Evolutionary conservation across 2,797 vertebrate genomes (phyloP).

Genomic region (Aplochiton taeniatus): DNA sequence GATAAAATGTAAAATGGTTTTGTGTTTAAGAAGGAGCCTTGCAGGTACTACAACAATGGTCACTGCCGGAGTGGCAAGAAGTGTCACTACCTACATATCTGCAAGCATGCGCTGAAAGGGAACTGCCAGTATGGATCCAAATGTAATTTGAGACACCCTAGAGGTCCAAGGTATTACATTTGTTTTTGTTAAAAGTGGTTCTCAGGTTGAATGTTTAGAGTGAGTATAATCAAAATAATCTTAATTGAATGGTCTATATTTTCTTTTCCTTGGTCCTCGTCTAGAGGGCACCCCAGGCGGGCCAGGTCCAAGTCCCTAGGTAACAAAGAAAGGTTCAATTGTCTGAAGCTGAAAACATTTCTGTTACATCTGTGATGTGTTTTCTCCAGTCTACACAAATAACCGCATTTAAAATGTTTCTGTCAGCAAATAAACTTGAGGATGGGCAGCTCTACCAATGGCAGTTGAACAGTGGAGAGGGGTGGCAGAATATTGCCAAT

Average conservation of each 20-base stretch:
- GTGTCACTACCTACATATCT: conserved; percentile 62
- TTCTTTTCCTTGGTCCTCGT: not conserved
- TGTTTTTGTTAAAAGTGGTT: no score
- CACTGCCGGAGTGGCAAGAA: conserved; percentile 42
- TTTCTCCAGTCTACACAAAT: not conserved
- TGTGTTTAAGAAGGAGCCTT: conserved; percentile 30
- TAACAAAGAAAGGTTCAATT: no score
- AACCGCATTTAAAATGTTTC: not conserved
- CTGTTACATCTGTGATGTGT: not conserved
- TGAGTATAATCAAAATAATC: no score
- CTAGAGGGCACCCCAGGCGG: not conserved
- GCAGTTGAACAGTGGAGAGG: conserved; percentile 58
- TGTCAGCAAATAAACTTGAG: conserved; percentile 41
- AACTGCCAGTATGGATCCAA: conserved; percentile 48
- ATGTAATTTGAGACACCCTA: conserved; percentile 59
- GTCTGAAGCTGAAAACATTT: no score
- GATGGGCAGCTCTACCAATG: conserved; percentile 59
- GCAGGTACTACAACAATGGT: conserved; percentile 64
- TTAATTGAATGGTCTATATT: no score
- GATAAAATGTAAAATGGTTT: no score
- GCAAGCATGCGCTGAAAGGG: conserved; percentile 55
- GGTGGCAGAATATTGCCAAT: conserved; percentile 64
- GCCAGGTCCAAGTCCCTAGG: not conserved
- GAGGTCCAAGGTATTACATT: not conserved
- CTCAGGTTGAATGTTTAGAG: no score